Base-by-base conservation (phyloP, 1,140 invertebrate genomes). In the Leptonema lineaticorne region DNA sequence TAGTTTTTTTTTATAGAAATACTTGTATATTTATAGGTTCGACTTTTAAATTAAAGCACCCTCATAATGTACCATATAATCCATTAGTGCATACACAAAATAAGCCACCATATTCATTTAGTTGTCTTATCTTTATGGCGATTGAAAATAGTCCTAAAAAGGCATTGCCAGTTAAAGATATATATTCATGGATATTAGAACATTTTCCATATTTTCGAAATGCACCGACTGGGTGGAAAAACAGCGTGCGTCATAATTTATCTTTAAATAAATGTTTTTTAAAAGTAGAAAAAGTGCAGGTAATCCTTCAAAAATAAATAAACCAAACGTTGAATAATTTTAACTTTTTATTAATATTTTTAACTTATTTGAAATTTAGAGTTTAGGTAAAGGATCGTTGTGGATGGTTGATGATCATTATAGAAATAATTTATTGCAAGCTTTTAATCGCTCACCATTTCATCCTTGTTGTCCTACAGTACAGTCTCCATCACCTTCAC, bases 141-240 rank as follows among this genome's bases (percentile, higher is more conserved):
- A 96, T 97, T 71, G 95, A 98, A 79, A 92, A 94, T 71, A 95
- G 93, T 0, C 86, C 89, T 3, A 87, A 89, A 46, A 92, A 96
- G 77, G 93, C 94, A 5, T 77, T 97, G 63, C 94, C 95, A 1
- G 95, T 98, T 0, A 96, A 96, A 76, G 96, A 98, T 78, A 97
- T 98, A 73, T 98, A 98, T 77, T 89, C 94, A n/a, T 98, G 96
- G 96, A 98, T 98, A 69, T 83, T 96, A 72, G 89, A 94, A 72
- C 95, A 97, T 78, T 98, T 97, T 82, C 96, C 96, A 0, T 98
- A 97, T 80, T 98, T 97, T 81, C 92, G 93, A 75, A 94, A 93
- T 74, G 95, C 96, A 1, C 95, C 95, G 0, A 95, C 93, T 74
- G 96, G 96, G 18, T 98, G 96, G 96, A 98, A 98, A 85, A 98